Evolutionary conservation across 2,797 vertebrate species (phyloP).

Genomic region (Manis javanica): DNA sequence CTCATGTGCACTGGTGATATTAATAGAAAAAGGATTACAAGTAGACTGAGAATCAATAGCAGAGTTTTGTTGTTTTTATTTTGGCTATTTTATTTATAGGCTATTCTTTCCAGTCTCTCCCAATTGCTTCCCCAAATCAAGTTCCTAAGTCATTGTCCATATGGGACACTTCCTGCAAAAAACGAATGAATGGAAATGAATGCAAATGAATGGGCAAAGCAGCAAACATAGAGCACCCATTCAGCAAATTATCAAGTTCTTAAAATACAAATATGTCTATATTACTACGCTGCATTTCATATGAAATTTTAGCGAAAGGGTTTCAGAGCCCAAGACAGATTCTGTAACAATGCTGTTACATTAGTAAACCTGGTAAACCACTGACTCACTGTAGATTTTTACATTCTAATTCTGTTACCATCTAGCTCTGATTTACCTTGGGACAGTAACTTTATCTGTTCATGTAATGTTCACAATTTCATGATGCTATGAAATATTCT

Average conservation of each 20-base stretch:
- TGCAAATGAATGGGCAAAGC: background rate
- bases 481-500: background rate
- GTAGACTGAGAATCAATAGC: background rate
- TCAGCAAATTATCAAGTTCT: slow-evolving; percentile 19
- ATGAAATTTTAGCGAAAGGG: background rate
- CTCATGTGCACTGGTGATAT: background rate
- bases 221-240: background rate
- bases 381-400: background rate
- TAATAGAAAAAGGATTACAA: background rate
- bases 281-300: background rate
- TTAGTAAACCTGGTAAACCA: background rate
- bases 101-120: background rate
- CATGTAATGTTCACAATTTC: background rate
- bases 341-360: background rate
- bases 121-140: background rate
- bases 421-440: background rate
- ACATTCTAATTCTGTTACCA: background rate
- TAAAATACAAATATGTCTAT: slow-evolving; percentile 23
- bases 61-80: background rate
- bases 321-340: slow-evolving; percentile 11
- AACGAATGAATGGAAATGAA: slow-evolving; percentile 22
- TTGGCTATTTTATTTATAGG: background rate
- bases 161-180: slow-evolving; percentile 18
- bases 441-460: background rate
- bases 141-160: slow-evolving; percentile 25